A percentile compares a stretch with the other conserved stretches of the same genome.
Evolutionary conservation across 2,113 vertebrate species (phyloP).

Genomic region (Plectropomus leopardus): DNA sequence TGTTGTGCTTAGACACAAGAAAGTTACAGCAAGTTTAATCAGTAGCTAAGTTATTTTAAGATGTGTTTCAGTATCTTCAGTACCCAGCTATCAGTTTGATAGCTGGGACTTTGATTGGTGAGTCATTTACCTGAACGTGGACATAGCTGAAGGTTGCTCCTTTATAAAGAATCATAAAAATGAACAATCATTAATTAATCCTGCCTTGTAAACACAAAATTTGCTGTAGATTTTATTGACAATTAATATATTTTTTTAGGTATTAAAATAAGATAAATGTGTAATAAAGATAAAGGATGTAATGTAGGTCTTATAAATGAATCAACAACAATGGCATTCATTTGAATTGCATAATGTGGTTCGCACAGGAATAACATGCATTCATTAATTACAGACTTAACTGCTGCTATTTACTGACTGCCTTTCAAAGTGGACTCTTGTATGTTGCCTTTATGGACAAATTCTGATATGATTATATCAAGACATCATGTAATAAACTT

Average conservation of each 20-base stretch:
- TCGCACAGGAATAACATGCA: not conserved
- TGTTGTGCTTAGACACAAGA: not conserved
- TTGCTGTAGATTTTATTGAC: not conserved
- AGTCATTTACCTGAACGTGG: not conserved
- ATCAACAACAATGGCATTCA: not conserved
- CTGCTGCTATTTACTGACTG: not conserved
- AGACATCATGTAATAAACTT: not conserved
- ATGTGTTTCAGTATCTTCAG: not conserved
- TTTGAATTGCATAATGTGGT: not conserved
- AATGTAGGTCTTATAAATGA: not conserved
- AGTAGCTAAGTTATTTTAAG: not conserved
- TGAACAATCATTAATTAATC: not conserved
- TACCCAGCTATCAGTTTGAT: too few relatives aligned
- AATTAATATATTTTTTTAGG: not conserved
- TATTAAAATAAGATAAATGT: not conserved
- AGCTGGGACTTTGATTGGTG: too few relatives aligned
- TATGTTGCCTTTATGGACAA: not conserved
- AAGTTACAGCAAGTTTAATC: not conserved
- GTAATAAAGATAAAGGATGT: too few relatives aligned
- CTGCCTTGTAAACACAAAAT: not conserved
- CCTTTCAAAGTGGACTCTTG: not conserved
- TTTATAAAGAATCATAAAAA: not conserved
- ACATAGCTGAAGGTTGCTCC: too few relatives aligned
- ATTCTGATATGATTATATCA: not conserved
- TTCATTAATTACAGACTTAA: not conserved